These are phyloP conservation scores for Calosoma granatense DNA, from an alignment of 1,140 invertebrate species.

Conservation along the genomic window DNA sequence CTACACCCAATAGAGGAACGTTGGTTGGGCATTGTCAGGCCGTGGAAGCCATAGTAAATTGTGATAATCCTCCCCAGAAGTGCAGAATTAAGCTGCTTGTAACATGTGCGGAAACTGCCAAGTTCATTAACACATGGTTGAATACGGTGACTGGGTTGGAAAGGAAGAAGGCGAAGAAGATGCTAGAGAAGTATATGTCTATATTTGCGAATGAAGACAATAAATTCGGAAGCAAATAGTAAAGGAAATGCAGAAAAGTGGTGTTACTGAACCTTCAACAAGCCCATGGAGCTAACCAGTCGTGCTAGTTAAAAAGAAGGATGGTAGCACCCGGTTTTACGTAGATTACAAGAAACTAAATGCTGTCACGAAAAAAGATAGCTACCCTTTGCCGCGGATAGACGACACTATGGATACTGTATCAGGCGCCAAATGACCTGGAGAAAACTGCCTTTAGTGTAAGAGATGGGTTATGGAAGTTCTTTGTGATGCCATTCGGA, in stretches of 20 bases:
- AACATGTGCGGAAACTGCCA: no score
- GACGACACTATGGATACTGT: constrained; percentile 31
- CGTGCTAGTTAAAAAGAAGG: constrained; percentile 2
- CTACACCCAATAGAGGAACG: no score
- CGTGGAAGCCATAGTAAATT: no score
- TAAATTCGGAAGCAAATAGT: constrained; percentile 9
- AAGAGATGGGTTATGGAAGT: constrained; percentile 24
- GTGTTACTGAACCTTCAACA: constrained; percentile 10
- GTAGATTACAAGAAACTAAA: constrained; percentile 38
- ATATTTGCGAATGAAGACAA: no score
- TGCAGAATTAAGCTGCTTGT: no score
- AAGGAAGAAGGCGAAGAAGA: no score
- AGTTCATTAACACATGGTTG: no score
- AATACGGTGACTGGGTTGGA: no score
- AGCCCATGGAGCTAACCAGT: constrained; percentile 4
- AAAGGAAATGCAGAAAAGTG: constrained; percentile 11
- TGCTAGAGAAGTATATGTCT: no score
- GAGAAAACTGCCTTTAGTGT: constrained; percentile 24
- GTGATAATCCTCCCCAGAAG: no score
- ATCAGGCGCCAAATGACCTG: constrained; percentile 17
- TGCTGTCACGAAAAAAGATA: constrained; percentile 28
- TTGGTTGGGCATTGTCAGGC: no score
- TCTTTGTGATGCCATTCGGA: constrained; percentile 29
- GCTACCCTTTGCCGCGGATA: constrained; percentile 37
- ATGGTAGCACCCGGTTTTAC: no score